Percentiles rank a stretch among this genome's conserved stretches.
phyloP scores from a whole-genome alignment of 2,888 invertebrate genomes.

The Dasysyrphus albostriatus region DNA sequence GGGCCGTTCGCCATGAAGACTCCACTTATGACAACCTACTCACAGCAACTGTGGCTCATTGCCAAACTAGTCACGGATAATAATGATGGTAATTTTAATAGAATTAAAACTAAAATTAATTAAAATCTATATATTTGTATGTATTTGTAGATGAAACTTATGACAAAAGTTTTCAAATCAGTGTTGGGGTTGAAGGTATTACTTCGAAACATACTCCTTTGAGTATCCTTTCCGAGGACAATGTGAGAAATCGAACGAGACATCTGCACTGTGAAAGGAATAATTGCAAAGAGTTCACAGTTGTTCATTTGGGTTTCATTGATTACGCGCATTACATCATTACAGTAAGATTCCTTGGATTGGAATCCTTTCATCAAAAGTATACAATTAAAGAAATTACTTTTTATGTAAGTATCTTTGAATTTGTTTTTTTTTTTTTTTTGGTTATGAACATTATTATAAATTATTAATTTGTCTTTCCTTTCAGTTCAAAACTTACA shows the following conservation, averaged over 20 bases:
- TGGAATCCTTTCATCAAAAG: conserved; percentile 92
- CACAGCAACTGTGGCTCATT: conserved; percentile 97
- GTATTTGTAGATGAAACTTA: conserved; percentile 91
- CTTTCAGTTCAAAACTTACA: conserved; percentile 97
- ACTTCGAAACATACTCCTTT: conserved; percentile 90
- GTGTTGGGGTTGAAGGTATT: conserved; percentile 92
- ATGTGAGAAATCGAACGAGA: conserved; percentile 91
- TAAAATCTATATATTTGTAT: not conserved
- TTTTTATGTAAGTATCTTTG: conserved; percentile 90
- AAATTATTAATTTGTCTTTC: not conserved
- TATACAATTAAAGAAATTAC: conserved; percentile 93
- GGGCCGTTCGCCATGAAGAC: conserved; percentile 95
- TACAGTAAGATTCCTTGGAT: conserved; percentile 92
- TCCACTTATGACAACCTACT: conserved; percentile 93
- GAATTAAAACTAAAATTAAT: not conserved
- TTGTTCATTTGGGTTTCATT: conserved; percentile 94
- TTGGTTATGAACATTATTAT: too few relatives aligned
- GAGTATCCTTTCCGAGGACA: conserved; percentile 87
- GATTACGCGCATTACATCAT: conserved; percentile 95
- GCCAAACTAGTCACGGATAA: conserved; percentile 93
- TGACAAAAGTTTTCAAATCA: conserved; percentile 94
- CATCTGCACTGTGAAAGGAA: conserved; percentile 92
- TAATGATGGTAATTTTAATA: conserved; percentile 88
- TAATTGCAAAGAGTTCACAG: conserved; percentile 93
- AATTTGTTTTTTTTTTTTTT: not conserved